Evolutionary conservation across 2,888 invertebrate genomes (phyloP).

Genomic region (Epinotia bilunana): DNA sequence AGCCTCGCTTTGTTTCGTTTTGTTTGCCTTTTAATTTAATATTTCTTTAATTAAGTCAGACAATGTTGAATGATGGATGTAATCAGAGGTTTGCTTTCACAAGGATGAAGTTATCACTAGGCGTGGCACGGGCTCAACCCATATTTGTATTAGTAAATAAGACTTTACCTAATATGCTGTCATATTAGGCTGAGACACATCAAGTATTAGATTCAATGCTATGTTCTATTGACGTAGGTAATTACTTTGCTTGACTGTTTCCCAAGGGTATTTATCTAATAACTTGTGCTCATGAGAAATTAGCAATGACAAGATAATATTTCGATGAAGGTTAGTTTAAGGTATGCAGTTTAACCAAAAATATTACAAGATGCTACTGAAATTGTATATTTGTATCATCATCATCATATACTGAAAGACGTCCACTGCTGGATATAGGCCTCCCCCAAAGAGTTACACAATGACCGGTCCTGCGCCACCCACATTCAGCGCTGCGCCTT

Average conservation of each 20-base stretch:
- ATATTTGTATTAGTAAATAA: background rate
- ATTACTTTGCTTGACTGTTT: background rate
- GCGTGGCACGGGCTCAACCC: background rate
- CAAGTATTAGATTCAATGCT: background rate
- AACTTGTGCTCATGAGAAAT: background rate
- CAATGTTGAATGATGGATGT: slow-evolving; percentile 33
- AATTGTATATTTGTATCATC: too few relatives aligned
- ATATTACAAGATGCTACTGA: too few relatives aligned
- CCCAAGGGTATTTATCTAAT: background rate
- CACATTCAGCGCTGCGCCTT: too few relatives aligned
- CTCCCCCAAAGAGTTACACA: too few relatives aligned
- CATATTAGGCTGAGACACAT: background rate
- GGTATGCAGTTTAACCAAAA: slow-evolving; percentile 8
- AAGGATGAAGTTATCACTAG: slow-evolving; percentile 17
- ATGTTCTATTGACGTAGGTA: background rate
- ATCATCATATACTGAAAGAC: too few relatives aligned
- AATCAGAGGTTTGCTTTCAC: slow-evolving; percentile 33
- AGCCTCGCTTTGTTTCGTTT: slow-evolving; percentile 49
- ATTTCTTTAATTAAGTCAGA: slow-evolving; percentile 42
- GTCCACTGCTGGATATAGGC: too few relatives aligned
- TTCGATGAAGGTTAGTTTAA: slow-evolving; percentile 9
- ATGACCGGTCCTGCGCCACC: too few relatives aligned
- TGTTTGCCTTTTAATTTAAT: slow-evolving; percentile 57
- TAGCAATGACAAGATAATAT: background rate
- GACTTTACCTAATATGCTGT: background rate